Evolutionary conservation across 2,113 vertebrate species (phyloP), one percentile per base, ranked within the genome.

Genomic region (Smithornis capensis): DNA sequence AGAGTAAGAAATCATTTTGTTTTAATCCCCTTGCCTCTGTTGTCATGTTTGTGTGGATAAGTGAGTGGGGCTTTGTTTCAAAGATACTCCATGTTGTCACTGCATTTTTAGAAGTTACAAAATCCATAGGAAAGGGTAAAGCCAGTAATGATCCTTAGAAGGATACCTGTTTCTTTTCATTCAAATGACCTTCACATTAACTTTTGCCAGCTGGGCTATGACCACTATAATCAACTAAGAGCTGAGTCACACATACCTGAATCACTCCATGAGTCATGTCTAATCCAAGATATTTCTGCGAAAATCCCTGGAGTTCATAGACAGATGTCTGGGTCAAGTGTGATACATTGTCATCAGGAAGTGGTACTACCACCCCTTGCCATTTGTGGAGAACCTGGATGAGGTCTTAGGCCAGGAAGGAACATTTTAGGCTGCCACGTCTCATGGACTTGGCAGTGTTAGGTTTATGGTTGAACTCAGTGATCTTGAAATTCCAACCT

Each of bases 201-300:
- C 29, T 89, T 85, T 52, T 33, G 45, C 6, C 31, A 69, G 38
- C 33, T 23, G 75, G 68, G 57, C 50, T 69, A 5, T 71, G 90
- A 64, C 73, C 74, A 31, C 25, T 27, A 4, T 35, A 65, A 69
- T 69, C 65, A 60, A 35, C 33, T 38, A 64, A 52, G 67, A 29
- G 52, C 78, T 93, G 92, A 97, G 45, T 88, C 90, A 94, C 50
- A 37, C 63, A 24, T 47, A 14, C 73, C 52, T 82, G 91, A 87
- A 93, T 96, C 82, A 83, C 40, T 50, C 79, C 9, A 16, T 93
- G 89, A 93, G 60, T 94, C 95, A 90, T 60, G 91, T 83, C 64
- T 80, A 35, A 77, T 35, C 64, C 50, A 21, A 47, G 68, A 69
- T 3, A 7, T 25, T 77, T 90, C 76, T 83, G 52, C 59, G 69